Conservation (phyloP, 2,797 vertebrate species). For the Squalus acanthias region DNA sequence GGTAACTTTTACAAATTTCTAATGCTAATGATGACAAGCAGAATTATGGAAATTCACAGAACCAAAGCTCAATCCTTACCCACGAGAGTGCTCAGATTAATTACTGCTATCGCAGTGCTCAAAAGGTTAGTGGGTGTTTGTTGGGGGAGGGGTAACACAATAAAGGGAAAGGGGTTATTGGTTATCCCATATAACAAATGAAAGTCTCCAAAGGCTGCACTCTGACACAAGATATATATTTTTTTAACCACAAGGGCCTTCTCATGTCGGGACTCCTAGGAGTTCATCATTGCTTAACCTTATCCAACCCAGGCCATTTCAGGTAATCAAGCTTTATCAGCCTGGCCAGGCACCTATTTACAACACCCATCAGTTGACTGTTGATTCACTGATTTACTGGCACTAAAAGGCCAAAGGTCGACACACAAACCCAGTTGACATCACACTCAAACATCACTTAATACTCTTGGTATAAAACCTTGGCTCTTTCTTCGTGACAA, state of each 20-base stretch:
- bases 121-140: not conserved
- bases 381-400: constrained; percentile 27
- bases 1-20: not conserved
- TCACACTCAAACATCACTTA: constrained; percentile 26
- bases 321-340: constrained; percentile 35
- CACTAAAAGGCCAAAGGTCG: not conserved
- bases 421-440: constrained; percentile 8
- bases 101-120: not conserved
- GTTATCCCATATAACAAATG: constrained; percentile 27
- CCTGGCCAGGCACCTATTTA: constrained; percentile 33
- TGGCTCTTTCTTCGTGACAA: not conserved
- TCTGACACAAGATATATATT: constrained; percentile 24
- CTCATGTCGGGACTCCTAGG: constrained; percentile 9
- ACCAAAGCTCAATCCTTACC: not conserved
- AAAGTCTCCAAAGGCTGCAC: not conserved
- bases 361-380: constrained; percentile 22
- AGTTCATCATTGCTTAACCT: constrained; percentile 38
- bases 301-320: constrained; percentile 25
- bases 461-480: not conserved
- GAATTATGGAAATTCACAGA: not conserved
- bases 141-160: not conserved
- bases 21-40: not conserved
- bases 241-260: not conserved
- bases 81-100: not conserved
- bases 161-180: not conserved